Evolutionary conservation across 2,113 vertebrate genomes (phyloP).

Genomic region (Podarcis muralis): DNA sequence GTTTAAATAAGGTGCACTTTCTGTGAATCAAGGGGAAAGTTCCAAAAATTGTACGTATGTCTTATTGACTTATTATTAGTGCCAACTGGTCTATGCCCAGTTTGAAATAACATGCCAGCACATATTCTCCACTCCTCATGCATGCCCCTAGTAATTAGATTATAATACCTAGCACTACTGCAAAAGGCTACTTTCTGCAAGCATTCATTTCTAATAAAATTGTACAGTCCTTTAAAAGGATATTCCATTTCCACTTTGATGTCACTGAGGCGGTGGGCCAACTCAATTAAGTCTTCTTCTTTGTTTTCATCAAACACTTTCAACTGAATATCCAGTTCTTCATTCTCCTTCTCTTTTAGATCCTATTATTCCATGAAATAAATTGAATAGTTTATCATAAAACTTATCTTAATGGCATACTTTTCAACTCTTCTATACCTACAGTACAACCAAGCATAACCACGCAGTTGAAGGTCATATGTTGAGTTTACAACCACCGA

Average conservation of each 20-base stretch:
- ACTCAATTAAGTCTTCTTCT: conserved; percentile 94
- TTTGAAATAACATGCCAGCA: neutral
- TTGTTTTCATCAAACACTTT: conserved; percentile 99
- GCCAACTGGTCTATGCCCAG: neutral
- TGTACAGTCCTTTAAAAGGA: conserved; percentile 82
- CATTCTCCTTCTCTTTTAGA: conserved; percentile 92
- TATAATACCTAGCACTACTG: neutral
- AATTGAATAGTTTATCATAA: conserved; percentile 19
- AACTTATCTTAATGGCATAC: conserved; percentile 2
- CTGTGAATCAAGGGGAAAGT: neutral
- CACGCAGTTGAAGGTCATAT: conserved; percentile 1
- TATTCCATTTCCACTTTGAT: conserved; percentile 99
- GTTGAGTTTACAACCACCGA: conserved; percentile 14
- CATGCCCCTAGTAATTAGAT: neutral
- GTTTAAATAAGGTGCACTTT: neutral
- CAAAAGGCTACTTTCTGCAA: neutral
- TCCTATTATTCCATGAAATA: conserved; percentile 77
- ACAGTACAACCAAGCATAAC: conserved; percentile 31
- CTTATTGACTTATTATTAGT: neutral
- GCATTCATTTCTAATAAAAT: neutral
- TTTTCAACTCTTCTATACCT: conserved; percentile 1
- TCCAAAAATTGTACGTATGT: neutral
- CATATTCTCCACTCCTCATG: neutral
- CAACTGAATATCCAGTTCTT: conserved; percentile 98
- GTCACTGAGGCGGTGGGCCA: conserved; percentile 94